Evolutionary conservation across 2,888 invertebrate genomes (phyloP).

Genomic region (Drosophila paucipuncta): DNA sequence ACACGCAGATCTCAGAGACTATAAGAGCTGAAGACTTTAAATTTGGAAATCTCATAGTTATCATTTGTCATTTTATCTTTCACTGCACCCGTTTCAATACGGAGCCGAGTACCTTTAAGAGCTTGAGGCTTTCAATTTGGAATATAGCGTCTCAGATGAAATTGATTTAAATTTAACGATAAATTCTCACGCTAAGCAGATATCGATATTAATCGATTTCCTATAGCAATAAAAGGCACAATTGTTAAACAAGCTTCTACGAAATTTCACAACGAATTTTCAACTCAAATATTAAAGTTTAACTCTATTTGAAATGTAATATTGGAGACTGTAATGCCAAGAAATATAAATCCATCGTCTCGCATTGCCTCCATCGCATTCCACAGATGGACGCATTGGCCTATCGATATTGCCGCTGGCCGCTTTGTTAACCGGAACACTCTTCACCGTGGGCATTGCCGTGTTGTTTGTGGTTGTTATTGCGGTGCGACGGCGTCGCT

Average conservation of each 20-base stretch:
- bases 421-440: constrained; percentile 88
- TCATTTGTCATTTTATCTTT: too few species aligned
- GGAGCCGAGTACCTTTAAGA: too few species aligned
- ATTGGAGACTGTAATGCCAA: background rate
- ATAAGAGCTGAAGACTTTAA: background rate
- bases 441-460: constrained; percentile 89
- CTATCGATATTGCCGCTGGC: constrained; percentile 91
- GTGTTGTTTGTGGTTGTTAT: constrained; percentile 88
- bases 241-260: background rate
- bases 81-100: too few species aligned
- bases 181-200: background rate
- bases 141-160: too few species aligned
- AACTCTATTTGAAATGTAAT: too few species aligned
- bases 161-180: background rate
- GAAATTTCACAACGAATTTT: too few species aligned
- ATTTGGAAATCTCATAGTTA: background rate
- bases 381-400: constrained; percentile 88
- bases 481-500: constrained; percentile 88
- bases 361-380: too few species aligned
- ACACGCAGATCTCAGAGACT: background rate
- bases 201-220: background rate
- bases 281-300: too few species aligned
- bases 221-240: background rate
- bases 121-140: too few species aligned
- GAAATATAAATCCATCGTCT: background rate